phyloP scores from a whole-genome alignment of 2,113 vertebrate genomes.

The Litocranius walleri region DNA sequence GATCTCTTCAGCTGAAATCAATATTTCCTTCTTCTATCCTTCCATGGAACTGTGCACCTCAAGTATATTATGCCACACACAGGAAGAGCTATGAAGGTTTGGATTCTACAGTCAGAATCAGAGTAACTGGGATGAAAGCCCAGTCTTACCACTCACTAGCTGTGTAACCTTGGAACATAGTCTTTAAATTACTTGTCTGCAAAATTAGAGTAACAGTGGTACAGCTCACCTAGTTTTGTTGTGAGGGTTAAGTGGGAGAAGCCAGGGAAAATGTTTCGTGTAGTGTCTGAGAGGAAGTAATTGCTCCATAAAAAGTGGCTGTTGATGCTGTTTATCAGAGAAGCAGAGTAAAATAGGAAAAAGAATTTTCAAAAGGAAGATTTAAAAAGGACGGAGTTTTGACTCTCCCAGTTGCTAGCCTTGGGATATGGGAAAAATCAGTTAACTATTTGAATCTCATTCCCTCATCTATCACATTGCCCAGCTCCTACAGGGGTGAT shows the following conservation, averaged over 20 bases:
- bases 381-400: neutral
- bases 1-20: constrained; percentile 26
- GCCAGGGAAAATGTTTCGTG: neutral
- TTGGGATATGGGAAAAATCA: neutral
- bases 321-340: neutral
- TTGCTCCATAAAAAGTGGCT: neutral
- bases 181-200: neutral
- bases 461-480: neutral
- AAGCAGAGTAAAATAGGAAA: neutral
- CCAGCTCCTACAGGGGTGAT: neutral
- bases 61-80: rapidly evolving
- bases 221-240: neutral
- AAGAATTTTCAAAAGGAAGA: neutral
- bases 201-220: neutral
- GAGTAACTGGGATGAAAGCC: neutral
- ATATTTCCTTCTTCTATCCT: neutral
- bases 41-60: neutral
- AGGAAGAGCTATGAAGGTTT: neutral
- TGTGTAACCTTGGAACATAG: neutral
- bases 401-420: neutral
- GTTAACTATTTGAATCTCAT: neutral
- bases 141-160: neutral
- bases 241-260: neutral
- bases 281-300: neutral
- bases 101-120: neutral